Conservation (phyloP, 2,888 invertebrate species). For the Eubasilissa splendida region DNA sequence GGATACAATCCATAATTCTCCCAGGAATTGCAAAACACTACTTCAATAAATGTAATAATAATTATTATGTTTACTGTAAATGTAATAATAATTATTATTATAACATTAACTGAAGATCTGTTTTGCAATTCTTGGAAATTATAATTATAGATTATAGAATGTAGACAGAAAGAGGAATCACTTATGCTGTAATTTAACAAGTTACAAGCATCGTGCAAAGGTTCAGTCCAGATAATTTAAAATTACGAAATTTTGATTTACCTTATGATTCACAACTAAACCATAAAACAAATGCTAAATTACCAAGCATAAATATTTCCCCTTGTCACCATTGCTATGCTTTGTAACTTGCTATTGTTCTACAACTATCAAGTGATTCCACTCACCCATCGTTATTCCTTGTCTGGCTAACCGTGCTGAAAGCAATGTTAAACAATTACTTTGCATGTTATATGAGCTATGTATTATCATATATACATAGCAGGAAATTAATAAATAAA, state of each 20-base stretch:
- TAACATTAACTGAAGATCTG: background rate
- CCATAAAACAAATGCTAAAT: slow-evolving; percentile 49
- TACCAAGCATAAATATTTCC: slow-evolving; percentile 57
- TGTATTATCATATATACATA: no score
- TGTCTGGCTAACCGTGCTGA: slow-evolving; percentile 58
- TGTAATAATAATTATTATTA: background rate
- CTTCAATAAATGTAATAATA: no score
- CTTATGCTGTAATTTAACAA: slow-evolving; percentile 59
- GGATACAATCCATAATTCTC: no score
- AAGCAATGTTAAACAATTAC: slow-evolving; percentile 37
- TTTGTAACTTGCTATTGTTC: slow-evolving; percentile 57
- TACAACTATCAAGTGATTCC: slow-evolving; percentile 53
- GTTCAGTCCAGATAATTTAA: background rate
- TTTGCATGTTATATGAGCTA: no score
- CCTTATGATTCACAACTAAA: background rate
- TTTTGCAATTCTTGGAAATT: background rate
- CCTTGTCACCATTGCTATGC: slow-evolving; percentile 28
- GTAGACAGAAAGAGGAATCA: slow-evolving; percentile 50
- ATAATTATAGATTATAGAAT: background rate
- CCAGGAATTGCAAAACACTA: no score
- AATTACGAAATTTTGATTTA: slow-evolving; percentile 8
- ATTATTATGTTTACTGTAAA: background rate
- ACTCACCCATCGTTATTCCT: slow-evolving; percentile 59
- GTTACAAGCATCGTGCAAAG: slow-evolving; percentile 53
- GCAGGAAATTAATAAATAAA: no score